Evolutionary conservation across 1,140 invertebrate genomes (phyloP).

Genomic region (Papilio aristodemus): DNA sequence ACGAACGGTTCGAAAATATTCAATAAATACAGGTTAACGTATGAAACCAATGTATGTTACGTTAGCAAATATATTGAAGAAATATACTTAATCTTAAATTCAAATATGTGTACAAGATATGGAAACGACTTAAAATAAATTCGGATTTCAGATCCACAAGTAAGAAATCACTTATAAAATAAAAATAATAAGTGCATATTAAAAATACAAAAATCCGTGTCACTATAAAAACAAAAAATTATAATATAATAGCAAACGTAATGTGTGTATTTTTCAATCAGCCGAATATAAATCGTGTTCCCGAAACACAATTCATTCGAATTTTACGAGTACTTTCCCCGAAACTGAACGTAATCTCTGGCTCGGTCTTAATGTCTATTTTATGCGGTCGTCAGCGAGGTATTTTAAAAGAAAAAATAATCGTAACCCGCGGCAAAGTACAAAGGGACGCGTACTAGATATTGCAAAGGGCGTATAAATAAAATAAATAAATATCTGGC

Average conservation of each 20-base stretch:
- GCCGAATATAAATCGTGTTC: background rate
- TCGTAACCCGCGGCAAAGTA: background rate
- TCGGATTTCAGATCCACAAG: too few relatives aligned
- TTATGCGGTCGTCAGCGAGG: conserved; percentile 9
- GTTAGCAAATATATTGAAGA: too few relatives aligned
- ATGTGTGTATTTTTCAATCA: conserved; percentile 18
- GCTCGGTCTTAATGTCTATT: conserved; percentile 7
- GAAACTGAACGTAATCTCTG: conserved; percentile 18
- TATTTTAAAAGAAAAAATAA: conserved; percentile 23
- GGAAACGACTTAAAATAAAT: too few relatives aligned
- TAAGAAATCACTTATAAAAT: too few relatives aligned
- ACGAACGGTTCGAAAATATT: background rate
- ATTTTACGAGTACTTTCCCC: conserved; percentile 19
- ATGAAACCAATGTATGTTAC: background rate
- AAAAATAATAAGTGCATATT: too few relatives aligned
- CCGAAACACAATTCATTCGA: conserved; percentile 5
- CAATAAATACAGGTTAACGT: conserved; percentile 1
- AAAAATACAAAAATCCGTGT: too few relatives aligned
- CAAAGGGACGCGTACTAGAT: background rate
- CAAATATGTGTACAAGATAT: too few relatives aligned
- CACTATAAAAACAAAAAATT: too few relatives aligned
- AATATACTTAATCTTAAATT: too few relatives aligned
- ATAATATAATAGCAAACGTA: background rate
- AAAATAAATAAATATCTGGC: too few relatives aligned
- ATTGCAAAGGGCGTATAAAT: background rate